Evolutionary conservation across 2,113 vertebrate species (phyloP), one percentile per base, ranked within the genome.

Genomic region (Eretmochelys imbricata): DNA sequence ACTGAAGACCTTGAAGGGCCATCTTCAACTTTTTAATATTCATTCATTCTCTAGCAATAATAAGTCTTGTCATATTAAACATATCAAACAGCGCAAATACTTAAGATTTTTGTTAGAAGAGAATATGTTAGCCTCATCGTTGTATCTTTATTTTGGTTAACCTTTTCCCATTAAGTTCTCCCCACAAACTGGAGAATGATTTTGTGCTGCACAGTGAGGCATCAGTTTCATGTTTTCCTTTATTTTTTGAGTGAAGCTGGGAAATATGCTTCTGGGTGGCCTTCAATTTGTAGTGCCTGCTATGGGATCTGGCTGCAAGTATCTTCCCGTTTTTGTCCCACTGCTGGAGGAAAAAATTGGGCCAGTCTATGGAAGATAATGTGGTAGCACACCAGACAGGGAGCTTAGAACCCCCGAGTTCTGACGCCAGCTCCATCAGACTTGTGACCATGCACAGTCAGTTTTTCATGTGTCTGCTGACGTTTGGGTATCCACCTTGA

Each of bases 231-330:
- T 82, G 27, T 35, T 6, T 8, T 3, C 1, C 27, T 80, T 95
- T 89, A 42, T 90, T 31, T 62, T 42, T 89, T 79, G 85, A 86
- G 13, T 51, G 29, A 27, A 92, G 12, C 31, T 89, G 2, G 0
- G 80, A 84, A 92, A 54, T 76, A 31, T 78, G 29, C 2, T 94
- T 89, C 86, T 89, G 76, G 80, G 88, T n/a, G 57, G 54, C 54
- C 48, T 79, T 90, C 72, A 46, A 16, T 13, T 84, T 38, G 27
- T 31, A 35, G n/a, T 13, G 11, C 24, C 55, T 87, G 16, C 51
- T 87, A 4, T 76, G 72, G 35, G 19, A 84, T 91, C 42, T 46
- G 51, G 38, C 76, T 93, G 85, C 82, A 86, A 46, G 51, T 38
- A 12, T 75, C 16, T 65, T 69, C 72, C n/a, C 9, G 19, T 75